Conservation (phyloP, 1,140 invertebrate species). For the Cyclargus thomasi region DNA sequence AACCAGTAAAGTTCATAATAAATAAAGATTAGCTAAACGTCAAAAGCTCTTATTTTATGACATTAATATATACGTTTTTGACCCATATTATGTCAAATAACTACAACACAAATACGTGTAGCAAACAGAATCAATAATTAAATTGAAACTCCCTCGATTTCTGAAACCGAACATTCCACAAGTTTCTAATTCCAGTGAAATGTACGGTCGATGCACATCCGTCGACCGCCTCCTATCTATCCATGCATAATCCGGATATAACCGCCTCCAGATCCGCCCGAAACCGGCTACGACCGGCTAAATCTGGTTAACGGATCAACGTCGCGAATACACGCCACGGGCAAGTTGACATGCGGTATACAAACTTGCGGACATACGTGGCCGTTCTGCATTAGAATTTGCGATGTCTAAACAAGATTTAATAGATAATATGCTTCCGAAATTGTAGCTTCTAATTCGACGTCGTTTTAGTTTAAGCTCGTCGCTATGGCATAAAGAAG, state of each 20-base stretch:
- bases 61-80: too few species aligned
- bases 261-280: conserved; percentile 32
- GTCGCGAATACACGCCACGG: conserved; percentile 24
- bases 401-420: not conserved
- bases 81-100: not conserved
- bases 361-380: conserved; percentile 24
- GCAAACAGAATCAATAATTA: not conserved
- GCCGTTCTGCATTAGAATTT: not conserved
- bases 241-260: conserved; percentile 38
- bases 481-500: not conserved
- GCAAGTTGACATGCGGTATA: conserved; percentile 27
- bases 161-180: conserved; percentile 17
- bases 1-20: too few species aligned
- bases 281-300: conserved; percentile 37
- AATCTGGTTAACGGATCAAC: conserved; percentile 40
- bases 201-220: conserved; percentile 39
- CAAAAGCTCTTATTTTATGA: too few species aligned
- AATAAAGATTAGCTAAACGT: too few species aligned
- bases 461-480: not conserved
- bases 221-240: conserved; percentile 35
- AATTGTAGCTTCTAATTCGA: not conserved
- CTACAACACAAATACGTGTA: not conserved
- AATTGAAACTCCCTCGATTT: not conserved
- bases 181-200: conserved; percentile 37
- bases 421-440: not conserved